These are phyloP conservation scores for Podarcis siculus DNA, from an alignment of 2,797 vertebrate species.

Conservation along the genomic window DNA sequence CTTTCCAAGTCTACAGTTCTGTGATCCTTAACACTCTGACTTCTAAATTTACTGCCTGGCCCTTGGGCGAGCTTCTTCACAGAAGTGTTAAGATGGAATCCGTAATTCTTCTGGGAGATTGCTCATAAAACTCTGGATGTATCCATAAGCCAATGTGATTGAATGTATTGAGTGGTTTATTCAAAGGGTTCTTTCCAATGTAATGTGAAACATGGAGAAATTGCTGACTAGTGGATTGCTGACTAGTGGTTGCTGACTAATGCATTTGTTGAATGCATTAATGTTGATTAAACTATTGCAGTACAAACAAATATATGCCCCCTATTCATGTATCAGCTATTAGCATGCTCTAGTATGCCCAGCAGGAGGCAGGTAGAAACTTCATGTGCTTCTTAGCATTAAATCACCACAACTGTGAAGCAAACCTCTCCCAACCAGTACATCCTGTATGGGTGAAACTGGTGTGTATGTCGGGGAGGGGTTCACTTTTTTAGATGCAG, in stretches of 20 bases:
- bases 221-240: accelerated
- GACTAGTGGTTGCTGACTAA: no score
- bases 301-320: not conserved
- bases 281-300: not conserved
- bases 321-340: not conserved
- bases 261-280: not conserved
- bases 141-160: not conserved
- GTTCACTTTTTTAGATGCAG: not conserved
- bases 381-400: not conserved
- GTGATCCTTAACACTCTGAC: not conserved
- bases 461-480: accelerated
- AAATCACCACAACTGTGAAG: accelerated
- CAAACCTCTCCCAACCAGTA: not conserved
- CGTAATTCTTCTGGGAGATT: not conserved
- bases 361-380: not conserved
- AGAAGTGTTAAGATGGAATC: not conserved
- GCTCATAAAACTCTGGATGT: not conserved
- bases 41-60: conserved; percentile 26
- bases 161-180: not conserved
- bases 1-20: no score
- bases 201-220: not conserved
- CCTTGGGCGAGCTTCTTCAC: not conserved
- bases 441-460: not conserved
- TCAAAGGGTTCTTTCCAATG: not conserved
- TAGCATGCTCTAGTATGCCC: not conserved